phyloP scores from a whole-genome alignment of 2,888 invertebrate genomes.

The Lepidonotus clava region DNA sequence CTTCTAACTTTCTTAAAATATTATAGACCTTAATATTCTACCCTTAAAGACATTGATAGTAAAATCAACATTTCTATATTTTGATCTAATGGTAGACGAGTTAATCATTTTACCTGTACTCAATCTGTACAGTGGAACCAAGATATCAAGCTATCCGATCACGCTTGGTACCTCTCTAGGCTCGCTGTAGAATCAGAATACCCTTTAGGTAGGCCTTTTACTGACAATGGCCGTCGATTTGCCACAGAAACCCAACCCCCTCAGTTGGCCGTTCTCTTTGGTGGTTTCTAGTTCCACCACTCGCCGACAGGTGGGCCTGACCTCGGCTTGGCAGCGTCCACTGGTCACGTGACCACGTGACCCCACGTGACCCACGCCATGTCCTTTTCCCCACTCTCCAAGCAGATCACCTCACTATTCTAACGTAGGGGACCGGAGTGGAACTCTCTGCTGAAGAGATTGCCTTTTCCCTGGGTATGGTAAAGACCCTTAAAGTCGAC shows the following conservation, averaged over 20 bases:
- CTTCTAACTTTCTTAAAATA: too few relatives aligned
- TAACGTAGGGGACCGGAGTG: neutral
- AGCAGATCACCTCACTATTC: too few relatives aligned
- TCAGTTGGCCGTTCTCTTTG: neutral
- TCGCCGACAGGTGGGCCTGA: neutral
- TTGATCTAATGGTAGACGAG: too few relatives aligned
- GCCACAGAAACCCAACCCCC: neutral
- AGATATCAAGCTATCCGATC: neutral
- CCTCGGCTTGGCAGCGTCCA: slow-evolving; percentile 10
- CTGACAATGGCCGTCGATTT: neutral
- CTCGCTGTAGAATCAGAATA: neutral
- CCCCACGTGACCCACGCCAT: slow-evolving; percentile 1
- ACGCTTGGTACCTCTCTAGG: neutral
- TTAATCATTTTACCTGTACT: too few relatives aligned
- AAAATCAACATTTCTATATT: too few relatives aligned
- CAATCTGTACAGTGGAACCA: neutral
- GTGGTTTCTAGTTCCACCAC: neutral
- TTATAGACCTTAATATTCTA: too few relatives aligned
- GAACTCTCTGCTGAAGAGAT: neutral
- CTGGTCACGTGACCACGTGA: neutral
- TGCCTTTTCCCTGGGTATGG: neutral
- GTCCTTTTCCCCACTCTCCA: too few relatives aligned
- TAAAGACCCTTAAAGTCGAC: too few relatives aligned
- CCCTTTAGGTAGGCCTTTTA: neutral
- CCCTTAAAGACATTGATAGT: too few relatives aligned